Conservation (phyloP, 2,888 invertebrate species). For the Drosophila acutilabella region DNA sequence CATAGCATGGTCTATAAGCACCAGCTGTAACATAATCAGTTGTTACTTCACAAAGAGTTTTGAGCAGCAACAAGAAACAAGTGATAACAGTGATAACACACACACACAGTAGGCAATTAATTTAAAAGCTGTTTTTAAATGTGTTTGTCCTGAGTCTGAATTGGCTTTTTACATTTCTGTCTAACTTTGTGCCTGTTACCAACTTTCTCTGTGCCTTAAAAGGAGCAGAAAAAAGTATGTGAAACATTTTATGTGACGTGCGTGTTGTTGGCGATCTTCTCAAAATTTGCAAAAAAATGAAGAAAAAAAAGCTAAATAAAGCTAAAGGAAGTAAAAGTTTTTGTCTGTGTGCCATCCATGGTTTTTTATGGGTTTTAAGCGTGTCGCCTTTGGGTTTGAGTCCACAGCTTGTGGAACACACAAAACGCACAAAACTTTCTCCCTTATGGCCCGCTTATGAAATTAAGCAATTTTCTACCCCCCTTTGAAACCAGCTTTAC, state of each 20-base stretch:
- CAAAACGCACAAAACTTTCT: slow-evolving; percentile 60
- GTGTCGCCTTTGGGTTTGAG: slow-evolving; percentile 49
- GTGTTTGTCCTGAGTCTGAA: slow-evolving; percentile 62
- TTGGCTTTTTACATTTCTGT: slow-evolving; percentile 19
- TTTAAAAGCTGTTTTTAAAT: slow-evolving; percentile 59
- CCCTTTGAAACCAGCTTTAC: neutral
- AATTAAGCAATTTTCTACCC: slow-evolving; percentile 70
- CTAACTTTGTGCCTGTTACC: slow-evolving; percentile 32
- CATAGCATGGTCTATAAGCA: neutral
- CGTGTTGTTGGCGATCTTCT: slow-evolving; percentile 47
- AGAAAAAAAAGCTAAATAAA: neutral
- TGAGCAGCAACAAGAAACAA: too few species aligned
- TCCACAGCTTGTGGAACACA: slow-evolving; percentile 56
- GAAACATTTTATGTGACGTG: slow-evolving; percentile 43
- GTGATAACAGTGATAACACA: too few species aligned
- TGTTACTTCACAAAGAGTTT: too few species aligned
- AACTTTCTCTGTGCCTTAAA: slow-evolving; percentile 32
- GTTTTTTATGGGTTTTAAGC: slow-evolving; percentile 75
- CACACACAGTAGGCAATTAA: slow-evolving; percentile 56
- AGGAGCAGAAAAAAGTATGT: slow-evolving; percentile 12
- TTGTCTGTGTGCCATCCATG: slow-evolving; percentile 44
- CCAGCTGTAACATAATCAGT: neutral
- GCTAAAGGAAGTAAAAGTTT: slow-evolving; percentile 54
- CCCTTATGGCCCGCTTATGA: slow-evolving; percentile 76
- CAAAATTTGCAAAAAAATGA: slow-evolving; percentile 21